Percentiles rank a stretch among this genome's conserved stretches.
These are phyloP conservation scores for Zoroaster sp. DNA, from an alignment of 53 echinoderm and acorn worm genomes.

Conservation along the genomic window DNA sequence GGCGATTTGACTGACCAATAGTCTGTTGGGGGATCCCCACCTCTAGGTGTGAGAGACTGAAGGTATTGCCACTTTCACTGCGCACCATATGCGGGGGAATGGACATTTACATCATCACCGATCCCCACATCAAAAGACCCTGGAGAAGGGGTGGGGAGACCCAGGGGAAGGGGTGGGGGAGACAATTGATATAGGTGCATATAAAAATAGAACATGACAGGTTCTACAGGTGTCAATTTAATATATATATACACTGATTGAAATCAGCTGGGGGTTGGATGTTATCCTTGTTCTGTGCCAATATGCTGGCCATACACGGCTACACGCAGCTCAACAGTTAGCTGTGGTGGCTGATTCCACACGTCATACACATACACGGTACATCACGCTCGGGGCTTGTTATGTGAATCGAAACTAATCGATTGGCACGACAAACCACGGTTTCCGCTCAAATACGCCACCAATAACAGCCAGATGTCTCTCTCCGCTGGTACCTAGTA, in stretches of 20 bases:
- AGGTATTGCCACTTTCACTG: too few species aligned
- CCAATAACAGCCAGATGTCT: slow-evolving; percentile 13
- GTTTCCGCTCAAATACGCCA: slow-evolving; percentile 42
- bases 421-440: slow-evolving; percentile 5
- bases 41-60: too few species aligned
- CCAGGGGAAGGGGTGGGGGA: too few species aligned
- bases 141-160: too few species aligned
- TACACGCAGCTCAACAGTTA: not conserved
- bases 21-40: too few species aligned
- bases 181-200: too few species aligned
- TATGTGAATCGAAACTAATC: slow-evolving; percentile 25
- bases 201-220: too few species aligned
- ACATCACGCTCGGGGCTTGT: slow-evolving; percentile 6
- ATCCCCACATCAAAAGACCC: too few species aligned
- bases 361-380: not conserved
- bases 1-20: too few species aligned
- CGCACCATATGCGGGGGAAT: too few species aligned
- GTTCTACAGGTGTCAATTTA: not conserved
- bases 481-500: not conserved
- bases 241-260: not conserved
- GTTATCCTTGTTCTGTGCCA: not conserved
- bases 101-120: too few species aligned
- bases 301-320: not conserved
- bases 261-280: too few species aligned
- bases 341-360: not conserved